Evolutionary conservation across 2,888 invertebrate genomes (phyloP).

Genomic region (Baccha elongata): DNA sequence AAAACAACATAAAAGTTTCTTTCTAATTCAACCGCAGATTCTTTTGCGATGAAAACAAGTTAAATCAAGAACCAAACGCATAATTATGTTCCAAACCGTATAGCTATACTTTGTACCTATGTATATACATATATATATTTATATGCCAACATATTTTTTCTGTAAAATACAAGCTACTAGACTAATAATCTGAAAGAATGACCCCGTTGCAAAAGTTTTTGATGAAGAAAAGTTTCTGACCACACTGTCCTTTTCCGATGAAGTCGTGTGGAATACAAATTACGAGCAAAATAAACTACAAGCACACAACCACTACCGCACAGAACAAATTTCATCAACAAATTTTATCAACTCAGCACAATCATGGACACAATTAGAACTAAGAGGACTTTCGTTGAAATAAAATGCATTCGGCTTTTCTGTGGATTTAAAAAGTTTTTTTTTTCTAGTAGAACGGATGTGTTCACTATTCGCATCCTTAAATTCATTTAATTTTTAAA

Average conservation of each 20-base stretch:
- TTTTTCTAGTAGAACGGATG: neutral
- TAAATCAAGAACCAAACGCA: neutral
- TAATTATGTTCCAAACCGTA: slow-evolving; percentile 3
- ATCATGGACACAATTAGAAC: slow-evolving; percentile 22
- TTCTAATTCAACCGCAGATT: neutral
- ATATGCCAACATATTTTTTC: neutral
- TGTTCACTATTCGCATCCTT: neutral
- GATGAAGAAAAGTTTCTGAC: slow-evolving; percentile 23
- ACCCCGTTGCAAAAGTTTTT: slow-evolving; percentile 31
- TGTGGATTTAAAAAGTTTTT: neutral
- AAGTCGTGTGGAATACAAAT: slow-evolving; percentile 59
- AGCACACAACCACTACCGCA: neutral
- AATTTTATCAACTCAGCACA: slow-evolving; percentile 54
- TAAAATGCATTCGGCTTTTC: slow-evolving; percentile 5
- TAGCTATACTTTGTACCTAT: too few species aligned
- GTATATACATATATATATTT: neutral
- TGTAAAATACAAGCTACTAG: slow-evolving; percentile 8
- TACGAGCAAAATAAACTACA: slow-evolving; percentile 49
- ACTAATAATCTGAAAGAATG: slow-evolving; percentile 38
- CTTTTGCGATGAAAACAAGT: slow-evolving; percentile 7
- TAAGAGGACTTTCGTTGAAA: neutral
- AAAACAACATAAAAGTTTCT: slow-evolving; percentile 17
- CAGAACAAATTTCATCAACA: slow-evolving; percentile 40
- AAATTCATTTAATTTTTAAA: neutral
- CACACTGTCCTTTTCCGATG: slow-evolving; percentile 43